Base-by-base conservation (phyloP, 1,140 invertebrate genomes). In the Ditylenchus dipsaci region DNA sequence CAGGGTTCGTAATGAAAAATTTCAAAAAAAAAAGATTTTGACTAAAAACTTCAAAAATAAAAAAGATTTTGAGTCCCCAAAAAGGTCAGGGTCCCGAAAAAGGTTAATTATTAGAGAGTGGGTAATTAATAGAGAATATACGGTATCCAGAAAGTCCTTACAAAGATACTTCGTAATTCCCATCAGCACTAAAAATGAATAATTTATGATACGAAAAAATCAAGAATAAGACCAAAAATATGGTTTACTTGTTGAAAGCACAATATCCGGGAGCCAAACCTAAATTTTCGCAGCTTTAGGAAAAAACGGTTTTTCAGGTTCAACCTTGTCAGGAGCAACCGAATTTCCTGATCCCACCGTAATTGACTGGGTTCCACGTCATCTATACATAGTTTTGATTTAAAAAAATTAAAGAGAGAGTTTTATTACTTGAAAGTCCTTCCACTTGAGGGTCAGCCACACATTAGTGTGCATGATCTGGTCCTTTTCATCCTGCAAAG, bases 201-300 rank as follows among this genome's bases (percentile, higher is more conserved):
- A 70, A 21, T 1, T 42, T 57, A 9, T 3, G 53, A 3, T 13
- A 13, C 13, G 29, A 56, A 13, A 56, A 56, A 13, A 56, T 3
- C 53, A 3, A 23, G 53, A 23, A 29, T 15, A 65, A 27, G 17
- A 29, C 65, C 30, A 29, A 88, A 88, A 96, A 58, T 47, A 17
- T 11, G 9, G 65, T 64, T 88, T 88, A 97, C 95, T 98, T 99
- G 87, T 99, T 99, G 85, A 98, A 98, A 99, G 88, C 38, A 98
- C 95, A 78, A 99, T 96, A 84, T 99, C 96, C 3, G 96, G 95
- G 84, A 95, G 95, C 95, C 95, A 99, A 29, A 71, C 43, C 33
- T 38, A 38, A 38, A 38, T 38, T 38, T 3, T 11, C 33, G 11
- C 33, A 38, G 33, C 3, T 38, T 38, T 5, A 38, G 11, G 26